Evolutionary conservation across 2,113 vertebrate species (phyloP), one percentile per base, ranked within the genome.

Genomic region (Noturus placidus): DNA sequence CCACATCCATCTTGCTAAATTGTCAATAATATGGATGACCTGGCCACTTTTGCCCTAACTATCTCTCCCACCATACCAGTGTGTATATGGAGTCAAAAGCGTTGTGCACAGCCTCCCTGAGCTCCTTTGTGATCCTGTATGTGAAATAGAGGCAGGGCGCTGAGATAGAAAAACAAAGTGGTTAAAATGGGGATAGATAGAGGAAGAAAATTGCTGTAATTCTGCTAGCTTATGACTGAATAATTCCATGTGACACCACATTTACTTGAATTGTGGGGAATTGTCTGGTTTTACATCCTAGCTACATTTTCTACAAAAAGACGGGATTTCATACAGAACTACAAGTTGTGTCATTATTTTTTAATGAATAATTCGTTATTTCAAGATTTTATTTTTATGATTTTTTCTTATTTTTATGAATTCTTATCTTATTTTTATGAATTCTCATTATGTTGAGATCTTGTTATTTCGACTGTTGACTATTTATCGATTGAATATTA

Each of bases 1-100:
- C 59, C 74, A 54, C 65, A 86, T 83, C 42, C 77, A 81, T 88
- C 61, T 86, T 83, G 38, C 11, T 79, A 13, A 15, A 89, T 78
- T 27, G 38, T 89, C 79, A 89, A 79, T 85, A 89, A 61, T 70
- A 86, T 70, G 65, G 72, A 89, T 70, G 82, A 82, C 70, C 57
- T 25, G 17, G 50, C 77, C 15, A 52, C 42, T 33, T 22, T 30
- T 77, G 59, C 10, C 57, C 69, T 82, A 67, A 83, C 88, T 65
- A 87, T 86, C 22, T 81, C 80, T 46, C 50, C 59, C 11, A 78
- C 19, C 82, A 85, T 69, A 22, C 30, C 57, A 9, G 57, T 67
- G 46, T 78, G 61, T 79, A 30, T 79, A 30, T 22, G 38, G 70
- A 84, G 38, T 61, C 70, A 50, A 67, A 80, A 17, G 1, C 25